phyloP scores from a whole-genome alignment of 2,888 invertebrate species.

The Aphrophora alni region DNA sequence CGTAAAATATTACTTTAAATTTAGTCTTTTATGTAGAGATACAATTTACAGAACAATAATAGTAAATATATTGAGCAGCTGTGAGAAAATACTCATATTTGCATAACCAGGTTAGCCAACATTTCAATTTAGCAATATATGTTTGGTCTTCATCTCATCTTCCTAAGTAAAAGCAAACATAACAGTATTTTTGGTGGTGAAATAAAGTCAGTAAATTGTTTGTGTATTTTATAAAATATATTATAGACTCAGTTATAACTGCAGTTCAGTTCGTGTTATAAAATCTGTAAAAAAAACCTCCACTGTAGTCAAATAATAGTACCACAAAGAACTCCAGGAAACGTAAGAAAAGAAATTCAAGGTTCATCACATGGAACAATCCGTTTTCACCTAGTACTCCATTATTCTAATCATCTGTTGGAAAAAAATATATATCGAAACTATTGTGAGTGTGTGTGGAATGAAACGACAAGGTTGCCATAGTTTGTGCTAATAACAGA shows the following conservation, averaged over 20 bases:
- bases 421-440: neutral
- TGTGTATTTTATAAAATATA: neutral
- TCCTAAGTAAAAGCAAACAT: neutral
- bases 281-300: neutral
- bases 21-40: no score
- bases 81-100: neutral
- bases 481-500: neutral
- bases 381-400: neutral
- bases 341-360: neutral
- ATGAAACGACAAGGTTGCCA: neutral
- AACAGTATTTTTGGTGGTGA: conserved; percentile 1
- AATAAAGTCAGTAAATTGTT: neutral
- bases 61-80: neutral
- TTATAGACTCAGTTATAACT: neutral
- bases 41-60: neutral
- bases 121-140: neutral
- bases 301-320: neutral
- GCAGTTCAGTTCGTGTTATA: neutral
- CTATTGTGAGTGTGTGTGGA: neutral
- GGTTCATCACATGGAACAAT: conserved; percentile 9
- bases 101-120: neutral
- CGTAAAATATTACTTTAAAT: no score
- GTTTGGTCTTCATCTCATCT: neutral
- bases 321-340: neutral
- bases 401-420: conserved; percentile 2